phyloP scores from a whole-genome alignment of 2,797 vertebrate species.

The Atherinosoma microstoma region DNA sequence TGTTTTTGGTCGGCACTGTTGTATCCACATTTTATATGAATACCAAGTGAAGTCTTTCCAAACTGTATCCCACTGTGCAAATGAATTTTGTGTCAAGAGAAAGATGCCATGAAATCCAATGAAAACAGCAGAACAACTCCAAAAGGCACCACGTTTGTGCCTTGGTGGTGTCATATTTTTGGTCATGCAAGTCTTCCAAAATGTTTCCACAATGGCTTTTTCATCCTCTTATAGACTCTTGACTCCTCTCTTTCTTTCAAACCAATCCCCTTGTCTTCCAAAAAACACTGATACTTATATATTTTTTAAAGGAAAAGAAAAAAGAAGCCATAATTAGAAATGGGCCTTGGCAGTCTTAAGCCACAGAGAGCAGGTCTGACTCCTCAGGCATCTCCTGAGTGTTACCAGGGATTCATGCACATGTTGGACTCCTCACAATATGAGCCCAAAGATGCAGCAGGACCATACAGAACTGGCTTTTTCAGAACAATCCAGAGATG shows the following conservation, averaged over 20 bases:
- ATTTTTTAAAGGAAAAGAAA: constrained; percentile 43
- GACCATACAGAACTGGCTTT: constrained; percentile 20
- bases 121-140: constrained; percentile 47
- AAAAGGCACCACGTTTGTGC: constrained; percentile 46
- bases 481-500: constrained; percentile 38
- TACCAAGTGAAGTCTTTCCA: constrained; percentile 52
- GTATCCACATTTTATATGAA: constrained; percentile 40
- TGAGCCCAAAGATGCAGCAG: constrained; percentile 57
- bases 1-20: constrained; percentile 44
- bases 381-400: constrained; percentile 52
- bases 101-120: constrained; percentile 36
- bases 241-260: constrained; percentile 28
- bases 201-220: constrained; percentile 42
- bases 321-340: constrained; percentile 74
- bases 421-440: constrained; percentile 62
- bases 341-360: constrained; percentile 50
- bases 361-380: constrained; percentile 58
- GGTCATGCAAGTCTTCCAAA: constrained; percentile 79
- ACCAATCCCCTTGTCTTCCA: constrained; percentile 77
- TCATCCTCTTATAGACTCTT: constrained; percentile 47
- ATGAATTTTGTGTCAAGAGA: constrained; percentile 46
- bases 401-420: constrained; percentile 59
- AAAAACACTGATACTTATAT: constrained; percentile 48
- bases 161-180: constrained; percentile 55
- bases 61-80: constrained; percentile 51